Base-by-base conservation (phyloP, 2,888 invertebrate genomes). In the Drosophila aldrichi region DNA sequence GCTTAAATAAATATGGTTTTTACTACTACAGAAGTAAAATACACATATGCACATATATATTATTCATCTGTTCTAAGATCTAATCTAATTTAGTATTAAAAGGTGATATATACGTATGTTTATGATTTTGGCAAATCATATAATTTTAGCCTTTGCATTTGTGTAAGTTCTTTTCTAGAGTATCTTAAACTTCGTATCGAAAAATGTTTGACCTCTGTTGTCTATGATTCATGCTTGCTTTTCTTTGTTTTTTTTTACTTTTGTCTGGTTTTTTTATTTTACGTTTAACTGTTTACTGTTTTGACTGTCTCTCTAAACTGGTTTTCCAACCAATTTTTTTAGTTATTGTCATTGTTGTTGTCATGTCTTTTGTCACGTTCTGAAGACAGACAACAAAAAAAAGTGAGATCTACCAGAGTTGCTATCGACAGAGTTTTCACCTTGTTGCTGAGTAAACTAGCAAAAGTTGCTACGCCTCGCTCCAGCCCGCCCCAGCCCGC, bases 331-430 rank as follows among this genome's bases (percentile, higher is more conserved):
- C 61, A 79, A 58, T 58, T 58, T 48, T 38, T n/a, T 38, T n/a
- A 22, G 38, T 25, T n/a, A n/a, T 41, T 61, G 74, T n/a, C 25
- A 5, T 36, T 43, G 14, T 29, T 44, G 25, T 46, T 63, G 61
- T 63, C 72, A 49, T 59, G 72, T 62, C 80, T 81, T 86, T 84
- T 87, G 84, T 88, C 84, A 84, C 87, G 84, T 84, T 84, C 84
- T 84, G 79, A 63, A 62, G 61, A 58, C 58, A 16, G 48, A 58
- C 38, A 69, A n/a, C n/a, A 57, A 69, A 64, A 67, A 67, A 74
- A 77, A 81, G 88, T 87, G 88, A 88, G 88, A 88, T 89, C 80
- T 82, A 60, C 58, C 62, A 74, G 62, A 60, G 74, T 18, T 49
- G 52, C 54, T 61, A 66, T 62, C 61, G 71, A 57, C 67, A 41